These are phyloP conservation scores for Harpegnathos saltator DNA, from an alignment of 1,140 invertebrate genomes.

Conservation along the genomic window DNA sequence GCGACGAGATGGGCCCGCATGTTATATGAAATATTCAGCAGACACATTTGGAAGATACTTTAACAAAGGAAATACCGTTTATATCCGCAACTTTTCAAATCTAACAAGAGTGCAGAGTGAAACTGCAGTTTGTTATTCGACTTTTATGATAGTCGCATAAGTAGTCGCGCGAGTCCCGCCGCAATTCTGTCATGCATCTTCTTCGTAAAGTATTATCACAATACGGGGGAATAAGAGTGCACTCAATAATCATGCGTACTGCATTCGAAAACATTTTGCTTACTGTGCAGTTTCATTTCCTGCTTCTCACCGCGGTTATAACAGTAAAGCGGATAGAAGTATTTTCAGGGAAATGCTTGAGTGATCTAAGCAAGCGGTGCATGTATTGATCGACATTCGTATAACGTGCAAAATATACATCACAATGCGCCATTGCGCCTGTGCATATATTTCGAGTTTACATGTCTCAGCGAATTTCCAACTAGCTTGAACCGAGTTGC, in stretches of 20 bases:
- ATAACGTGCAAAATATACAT: constrained; percentile 7
- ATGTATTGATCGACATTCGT: constrained; percentile 38
- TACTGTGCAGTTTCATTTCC: constrained; percentile 4
- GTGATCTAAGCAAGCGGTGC: background rate
- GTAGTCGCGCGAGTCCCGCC: background rate
- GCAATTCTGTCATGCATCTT: background rate
- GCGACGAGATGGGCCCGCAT: too few species aligned
- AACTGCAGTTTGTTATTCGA: too few species aligned
- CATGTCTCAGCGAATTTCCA: too few species aligned
- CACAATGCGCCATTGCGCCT: background rate
- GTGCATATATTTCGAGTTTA: constrained; percentile 7
- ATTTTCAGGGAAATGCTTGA: constrained; percentile 27
- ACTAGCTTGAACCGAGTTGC: too few species aligned
- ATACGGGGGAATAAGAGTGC: background rate
- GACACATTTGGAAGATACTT: background rate
- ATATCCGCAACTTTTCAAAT: constrained; percentile 1
- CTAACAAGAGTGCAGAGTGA: background rate
- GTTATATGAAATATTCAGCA: too few species aligned
- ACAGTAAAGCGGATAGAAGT: constrained; percentile 30
- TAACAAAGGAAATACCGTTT: background rate
- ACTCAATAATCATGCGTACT: constrained; percentile 27
- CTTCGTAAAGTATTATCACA: constrained; percentile 18
- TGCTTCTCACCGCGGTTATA: constrained; percentile 18
- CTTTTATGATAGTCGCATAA: too few species aligned
- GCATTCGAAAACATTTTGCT: background rate